Evolutionary conservation across 2,888 invertebrate species (phyloP), one percentile per base, ranked within the genome.

Genomic region (Gari tellinella): DNA sequence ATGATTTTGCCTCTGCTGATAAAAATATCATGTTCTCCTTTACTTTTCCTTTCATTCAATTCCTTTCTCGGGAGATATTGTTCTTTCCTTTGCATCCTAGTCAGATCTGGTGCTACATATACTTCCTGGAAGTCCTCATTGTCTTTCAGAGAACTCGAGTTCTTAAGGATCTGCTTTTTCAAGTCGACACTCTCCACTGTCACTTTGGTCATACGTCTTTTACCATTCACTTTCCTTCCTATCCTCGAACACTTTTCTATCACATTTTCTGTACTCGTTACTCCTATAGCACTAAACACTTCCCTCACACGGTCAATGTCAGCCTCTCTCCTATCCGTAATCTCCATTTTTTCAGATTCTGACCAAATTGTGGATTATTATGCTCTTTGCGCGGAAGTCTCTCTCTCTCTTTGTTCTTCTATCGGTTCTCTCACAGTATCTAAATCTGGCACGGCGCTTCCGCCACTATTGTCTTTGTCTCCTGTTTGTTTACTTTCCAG

Each of bases 1-100:
- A 49, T 23, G 49, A 49, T 23, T 49, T 23, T 49, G 15, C 49
- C 49, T 19, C 49, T 49, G 21, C 49, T 15, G 25, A 49, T 49
- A 49, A 49, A 49, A 49, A 49, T 49, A 49, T 49, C 21, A 3
- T 49, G 4, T 19, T 49, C 49, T 23, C 49, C 49, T 3, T 49
- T 19, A 8, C 5, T 21, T 15, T 23, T 49, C 21, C 49, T 49
- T 19, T 49, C 49, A 14, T 23, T 49, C 19, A 49, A 23, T 23
- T 49, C 49, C 19, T 49, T 49, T 14, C 21, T 19, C 25, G 7
- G 25, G 3, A 23, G 19, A 49, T 49, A 49, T 15, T 23, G 19
- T 19, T 49, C 25, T 21, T 49, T 23, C 19, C 49, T 49, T 49
- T 49, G 49, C 49, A 21, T 5, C 15, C 4, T 21, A 23, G 49